Evolutionary conservation across 2,888 invertebrate genomes (phyloP).

Genomic region (Creontiades dilutus): DNA sequence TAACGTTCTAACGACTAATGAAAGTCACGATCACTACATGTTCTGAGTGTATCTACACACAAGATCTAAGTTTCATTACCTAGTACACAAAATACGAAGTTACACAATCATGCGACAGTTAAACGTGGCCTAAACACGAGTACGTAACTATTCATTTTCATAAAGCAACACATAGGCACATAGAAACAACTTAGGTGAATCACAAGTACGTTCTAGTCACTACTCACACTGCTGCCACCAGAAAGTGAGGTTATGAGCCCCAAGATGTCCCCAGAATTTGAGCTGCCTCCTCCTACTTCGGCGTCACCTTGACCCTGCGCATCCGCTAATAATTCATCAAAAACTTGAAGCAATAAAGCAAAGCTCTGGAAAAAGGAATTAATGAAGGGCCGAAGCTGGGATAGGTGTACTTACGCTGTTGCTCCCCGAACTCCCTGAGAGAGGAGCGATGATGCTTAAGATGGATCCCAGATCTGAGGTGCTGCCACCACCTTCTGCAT

Average conservation of each 20-base stretch:
- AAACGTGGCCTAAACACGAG: no score
- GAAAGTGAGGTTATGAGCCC: slow-evolving; percentile 75
- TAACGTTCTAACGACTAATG: neutral
- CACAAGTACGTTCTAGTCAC: neutral
- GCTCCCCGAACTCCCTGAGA: slow-evolving; percentile 75
- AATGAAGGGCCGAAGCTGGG: neutral
- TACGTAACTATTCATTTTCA: neutral
- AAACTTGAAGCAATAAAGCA: slow-evolving; percentile 51
- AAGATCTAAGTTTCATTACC: no score
- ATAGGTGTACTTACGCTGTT: slow-evolving; percentile 69
- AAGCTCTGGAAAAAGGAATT: neutral
- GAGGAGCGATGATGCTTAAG: slow-evolving; percentile 75
- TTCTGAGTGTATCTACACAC: neutral
- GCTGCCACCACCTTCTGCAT: slow-evolving; percentile 73
- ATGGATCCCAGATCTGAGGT: slow-evolving; percentile 75
- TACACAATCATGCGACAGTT: neutral
- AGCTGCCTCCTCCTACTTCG: slow-evolving; percentile 73
- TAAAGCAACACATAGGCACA: slow-evolving; percentile 47
- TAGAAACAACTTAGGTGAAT: slow-evolving; percentile 1
- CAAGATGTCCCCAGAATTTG: slow-evolving; percentile 75
- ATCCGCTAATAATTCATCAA: slow-evolving; percentile 56
- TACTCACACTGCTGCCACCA: slow-evolving; percentile 75
- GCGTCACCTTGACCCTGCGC: slow-evolving; percentile 69
- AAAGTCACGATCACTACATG: neutral
- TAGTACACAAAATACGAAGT: neutral